phyloP scores from a whole-genome alignment of 2,888 invertebrate genomes.

The Prenolepis imparis region DNA sequence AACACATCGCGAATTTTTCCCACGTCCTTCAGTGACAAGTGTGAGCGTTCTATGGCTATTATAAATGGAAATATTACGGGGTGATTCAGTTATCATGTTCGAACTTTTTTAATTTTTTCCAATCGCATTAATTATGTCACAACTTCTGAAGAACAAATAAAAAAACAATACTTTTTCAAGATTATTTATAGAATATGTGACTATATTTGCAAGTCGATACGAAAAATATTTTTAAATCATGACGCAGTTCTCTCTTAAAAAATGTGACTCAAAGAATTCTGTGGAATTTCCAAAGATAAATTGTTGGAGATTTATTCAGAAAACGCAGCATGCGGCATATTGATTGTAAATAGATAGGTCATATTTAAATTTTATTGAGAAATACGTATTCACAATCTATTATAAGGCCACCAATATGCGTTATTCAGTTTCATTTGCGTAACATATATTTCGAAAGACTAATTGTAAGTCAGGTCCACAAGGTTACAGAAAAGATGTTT shows the following conservation, averaged over 20 bases:
- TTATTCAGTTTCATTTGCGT: slow-evolving; percentile 22
- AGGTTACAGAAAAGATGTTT: slow-evolving; percentile 49
- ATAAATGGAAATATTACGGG: neutral
- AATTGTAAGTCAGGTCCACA: slow-evolving; percentile 63
- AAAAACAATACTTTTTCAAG: neutral
- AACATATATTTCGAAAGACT: slow-evolving; percentile 32
- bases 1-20: slow-evolving; percentile 22
- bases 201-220: slow-evolving; percentile 16
- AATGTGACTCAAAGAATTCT: neutral
- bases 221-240: neutral
- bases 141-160: neutral
- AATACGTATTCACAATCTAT: neutral
- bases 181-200: neutral
- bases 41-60: neutral
- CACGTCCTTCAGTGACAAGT: slow-evolving; percentile 37
- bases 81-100: neutral
- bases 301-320: neutral
- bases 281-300: neutral
- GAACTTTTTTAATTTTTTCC: neutral
- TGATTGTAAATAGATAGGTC: neutral
- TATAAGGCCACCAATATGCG: neutral
- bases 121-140: neutral
- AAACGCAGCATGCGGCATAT: neutral
- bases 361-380: slow-evolving; percentile 29
- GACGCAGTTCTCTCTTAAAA: neutral